Evolutionary conservation across 1,140 invertebrate species (phyloP), one percentile per base, ranked within the genome.

Genomic region (Drosophila athabasca): DNA sequence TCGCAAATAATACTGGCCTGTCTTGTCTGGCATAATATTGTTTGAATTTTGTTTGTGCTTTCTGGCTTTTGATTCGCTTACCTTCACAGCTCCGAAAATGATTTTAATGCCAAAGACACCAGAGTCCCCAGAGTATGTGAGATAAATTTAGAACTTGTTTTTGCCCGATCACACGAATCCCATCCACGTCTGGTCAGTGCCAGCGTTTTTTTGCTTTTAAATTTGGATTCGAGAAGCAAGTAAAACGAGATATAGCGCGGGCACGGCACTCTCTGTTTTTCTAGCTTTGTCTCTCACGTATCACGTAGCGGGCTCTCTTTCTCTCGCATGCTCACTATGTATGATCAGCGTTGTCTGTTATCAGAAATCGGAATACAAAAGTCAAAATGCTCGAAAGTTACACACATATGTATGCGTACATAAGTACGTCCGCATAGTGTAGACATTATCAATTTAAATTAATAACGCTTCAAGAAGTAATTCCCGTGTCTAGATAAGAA

Each of bases 111-210:
- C 62, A 79, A 76, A 72, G 72, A 76, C 73, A 76, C 71, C 35
- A 76, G 59, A 78, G 62, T 82, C 79, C 62, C 66, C 77, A 74
- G 77, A 75, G 74, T 62, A 76, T 66, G 78, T 79, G 75, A 70
- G 78, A 70, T 87, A 87, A 83, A 83, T 79, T 88, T 87, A 87
- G 83, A 87, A 87, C 83, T 87, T 88, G 84, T 87, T 87, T 79
- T 65, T 73, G 82, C 67, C 66, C 71, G 76, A 79, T 64, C 52
- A 39, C 52, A 39, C 69, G 53, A 68, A 82, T 82, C 83, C 72
- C 78, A 79, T 61, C 66, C 57, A 88, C 79, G 83, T 87, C 83
- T 88, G 83, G 79, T 60, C 79, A 79, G 51, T 61, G 80, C 83
- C 64, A 88, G 72, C 84, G 83, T 79, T 88, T 72, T 76, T 46